phyloP scores from a whole-genome alignment of 1,140 invertebrate genomes.

The Drosophila asahinai region DNA sequence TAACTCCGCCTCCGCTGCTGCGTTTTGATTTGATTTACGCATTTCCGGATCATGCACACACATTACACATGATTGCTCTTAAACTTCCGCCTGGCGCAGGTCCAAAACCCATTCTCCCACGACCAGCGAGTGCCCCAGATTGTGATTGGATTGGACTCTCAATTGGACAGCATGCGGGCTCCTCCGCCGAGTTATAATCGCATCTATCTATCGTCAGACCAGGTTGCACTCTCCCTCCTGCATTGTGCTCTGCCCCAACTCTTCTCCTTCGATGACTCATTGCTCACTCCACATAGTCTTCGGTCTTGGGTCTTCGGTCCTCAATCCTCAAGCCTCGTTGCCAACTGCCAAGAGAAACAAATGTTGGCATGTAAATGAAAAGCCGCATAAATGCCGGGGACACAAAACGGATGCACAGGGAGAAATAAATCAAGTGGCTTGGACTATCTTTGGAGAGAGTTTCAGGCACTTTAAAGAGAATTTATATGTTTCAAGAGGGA shows the following conservation, averaged over 20 bases:
- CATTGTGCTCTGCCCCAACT: conserved; percentile 5
- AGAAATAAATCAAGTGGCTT: conserved; percentile 13
- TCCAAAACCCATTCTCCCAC: conserved; percentile 42
- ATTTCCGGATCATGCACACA: conserved; percentile 61
- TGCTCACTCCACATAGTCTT: conserved; percentile 3
- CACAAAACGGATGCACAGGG: conserved; percentile 44
- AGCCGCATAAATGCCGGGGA: conserved; percentile 75
- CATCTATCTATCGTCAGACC: conserved; percentile 14
- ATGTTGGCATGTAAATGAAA: conserved; percentile 79
- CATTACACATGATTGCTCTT: conserved; percentile 70
- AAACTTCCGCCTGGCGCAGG: conserved; percentile 58
- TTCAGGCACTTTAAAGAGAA: neutral
- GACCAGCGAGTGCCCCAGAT: conserved; percentile 62
- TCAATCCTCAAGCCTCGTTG: conserved; percentile 22
- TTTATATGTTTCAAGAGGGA: too few relatives aligned
- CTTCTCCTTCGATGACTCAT: conserved; percentile 35
- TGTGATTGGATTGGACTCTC: conserved; percentile 29
- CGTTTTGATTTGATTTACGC: conserved; percentile 75
- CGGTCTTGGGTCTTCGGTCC: neutral
- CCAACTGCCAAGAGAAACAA: conserved; percentile 58
- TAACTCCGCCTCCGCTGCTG: conserved; percentile 26
- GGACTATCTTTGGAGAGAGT: neutral
- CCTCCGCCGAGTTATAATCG: conserved; percentile 9
- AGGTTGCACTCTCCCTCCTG: conserved; percentile 23
- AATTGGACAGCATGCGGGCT: conserved; percentile 55